Base-by-base conservation (phyloP, 1,140 invertebrate species). In the Plodia interpunctella region DNA sequence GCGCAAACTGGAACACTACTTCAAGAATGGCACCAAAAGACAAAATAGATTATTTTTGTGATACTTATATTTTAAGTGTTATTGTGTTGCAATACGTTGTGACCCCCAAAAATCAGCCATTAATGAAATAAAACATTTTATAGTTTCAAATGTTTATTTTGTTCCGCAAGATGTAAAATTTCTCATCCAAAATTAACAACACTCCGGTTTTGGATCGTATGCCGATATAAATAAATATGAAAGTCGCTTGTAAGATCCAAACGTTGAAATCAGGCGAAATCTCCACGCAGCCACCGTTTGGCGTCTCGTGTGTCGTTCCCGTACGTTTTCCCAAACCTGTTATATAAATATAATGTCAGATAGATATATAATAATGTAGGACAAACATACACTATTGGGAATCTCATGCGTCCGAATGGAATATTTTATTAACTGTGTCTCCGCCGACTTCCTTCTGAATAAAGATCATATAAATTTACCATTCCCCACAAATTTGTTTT, bases 291-390 rank as follows among this genome's bases (percentile, higher is more conserved):
- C 92, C 93, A 94, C 49, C 92, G 87, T 70, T 95, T 94, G 0
- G 93, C 94, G 70, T 95, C 92, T 67, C 91, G 87, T 0, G 94
- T 94, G 68, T 94, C 92, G 55, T 91, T 92, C 30, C 94, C 94
- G 79, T 92, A 95, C 0, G 94, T 94, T 75, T 93, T 94, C 18
- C 94, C 94, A 76, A 92, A 92, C 66, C 93, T 94, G 62, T 25
- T 62, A 67, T 30, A 52, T 15, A 52, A 32, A 32, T 32, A 32
- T 32, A 32, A 5, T 32, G 3, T 1, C 11, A 32, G 30, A 6
- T 25, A 25, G 2, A 25, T 25, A 25, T 25, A n/a, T n/a, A n/a
- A n/a, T n/a, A n/a, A n/a, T n/a, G n/a, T n/a, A n/a, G n/a, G n/a
- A n/a, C n/a, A n/a, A n/a, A n/a, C n/a, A n/a, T n/a, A n/a, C n/a